Conservation (phyloP, 2,797 vertebrate genomes). For the Taenioides sp. region DNA sequence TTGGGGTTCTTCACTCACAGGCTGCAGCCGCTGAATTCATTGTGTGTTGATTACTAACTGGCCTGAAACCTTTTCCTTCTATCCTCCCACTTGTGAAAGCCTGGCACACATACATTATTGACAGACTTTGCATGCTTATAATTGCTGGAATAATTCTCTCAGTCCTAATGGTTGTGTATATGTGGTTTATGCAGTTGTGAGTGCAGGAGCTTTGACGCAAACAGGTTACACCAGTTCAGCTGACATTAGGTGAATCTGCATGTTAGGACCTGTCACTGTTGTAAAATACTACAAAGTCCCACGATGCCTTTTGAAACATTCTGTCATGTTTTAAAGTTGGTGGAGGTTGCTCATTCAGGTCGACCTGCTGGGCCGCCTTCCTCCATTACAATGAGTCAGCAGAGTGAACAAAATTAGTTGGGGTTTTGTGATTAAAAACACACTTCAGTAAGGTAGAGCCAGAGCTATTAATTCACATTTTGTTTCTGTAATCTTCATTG, state of each 20-base stretch:
- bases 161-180: constrained; percentile 4
- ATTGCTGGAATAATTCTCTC: constrained; percentile 12
- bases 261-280: constrained; percentile 36
- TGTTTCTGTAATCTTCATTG: background rate
- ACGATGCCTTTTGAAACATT: background rate
- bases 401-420: background rate
- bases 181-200: background rate
- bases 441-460: background rate
- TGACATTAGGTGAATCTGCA: background rate
- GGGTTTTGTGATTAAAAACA: background rate
- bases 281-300: background rate
- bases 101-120: constrained; percentile 22
- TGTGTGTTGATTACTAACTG: constrained; percentile 69
- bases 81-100: constrained; percentile 46
- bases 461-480: background rate
- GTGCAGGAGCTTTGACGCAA: constrained; percentile 18
- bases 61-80: constrained; percentile 50
- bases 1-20: constrained; percentile 58
- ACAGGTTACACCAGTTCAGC: constrained; percentile 45
- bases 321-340: background rate
- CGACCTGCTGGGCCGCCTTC: background rate
- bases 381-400: constrained; percentile 7
- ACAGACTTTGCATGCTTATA: constrained; percentile 11
- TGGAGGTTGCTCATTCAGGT: background rate
- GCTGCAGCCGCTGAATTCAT: constrained; percentile 66